These are phyloP conservation scores for Caenorhabditis brenneri DNA, from an alignment of 1,140 invertebrate species.

Conservation along the genomic window DNA sequence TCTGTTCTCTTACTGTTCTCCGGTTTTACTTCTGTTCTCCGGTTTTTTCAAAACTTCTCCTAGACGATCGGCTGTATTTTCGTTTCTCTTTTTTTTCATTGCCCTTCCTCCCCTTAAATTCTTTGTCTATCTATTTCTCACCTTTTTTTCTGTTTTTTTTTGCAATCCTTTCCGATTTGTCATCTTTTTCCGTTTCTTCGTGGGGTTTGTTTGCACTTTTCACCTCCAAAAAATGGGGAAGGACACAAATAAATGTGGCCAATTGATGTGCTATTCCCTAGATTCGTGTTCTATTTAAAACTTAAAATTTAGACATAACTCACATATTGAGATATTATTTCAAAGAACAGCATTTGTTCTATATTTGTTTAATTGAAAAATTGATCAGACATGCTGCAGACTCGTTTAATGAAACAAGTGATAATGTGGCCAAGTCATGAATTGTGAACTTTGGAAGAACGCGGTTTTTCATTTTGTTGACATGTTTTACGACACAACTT, in stretches of 20 bases:
- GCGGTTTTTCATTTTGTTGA: neutral
- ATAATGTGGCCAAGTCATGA: no score
- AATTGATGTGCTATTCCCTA: neutral
- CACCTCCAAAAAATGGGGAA: neutral
- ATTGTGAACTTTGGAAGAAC: no score
- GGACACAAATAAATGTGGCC: slow-evolving; percentile 42
- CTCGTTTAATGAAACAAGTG: no score
- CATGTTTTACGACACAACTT: neutral
- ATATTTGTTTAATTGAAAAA: neutral
- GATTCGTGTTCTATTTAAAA: no score
- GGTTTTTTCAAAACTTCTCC: no score
- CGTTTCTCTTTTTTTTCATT: neutral
- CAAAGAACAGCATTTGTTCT: neutral
- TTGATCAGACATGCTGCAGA: neutral
- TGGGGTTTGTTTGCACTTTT: slow-evolving; percentile 18
- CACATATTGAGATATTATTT: neutral
- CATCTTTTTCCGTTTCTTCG: neutral
- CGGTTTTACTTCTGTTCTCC: no score
- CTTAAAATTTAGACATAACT: no score
- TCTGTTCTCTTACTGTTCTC: no score
- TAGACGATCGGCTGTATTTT: neutral
- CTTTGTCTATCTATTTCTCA: neutral
- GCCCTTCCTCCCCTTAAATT: neutral
- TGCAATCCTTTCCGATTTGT: neutral
- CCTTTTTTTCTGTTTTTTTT: neutral